Base-by-base conservation (phyloP, 2,888 invertebrate genomes). In the Sceliomorpha sp. region DNA sequence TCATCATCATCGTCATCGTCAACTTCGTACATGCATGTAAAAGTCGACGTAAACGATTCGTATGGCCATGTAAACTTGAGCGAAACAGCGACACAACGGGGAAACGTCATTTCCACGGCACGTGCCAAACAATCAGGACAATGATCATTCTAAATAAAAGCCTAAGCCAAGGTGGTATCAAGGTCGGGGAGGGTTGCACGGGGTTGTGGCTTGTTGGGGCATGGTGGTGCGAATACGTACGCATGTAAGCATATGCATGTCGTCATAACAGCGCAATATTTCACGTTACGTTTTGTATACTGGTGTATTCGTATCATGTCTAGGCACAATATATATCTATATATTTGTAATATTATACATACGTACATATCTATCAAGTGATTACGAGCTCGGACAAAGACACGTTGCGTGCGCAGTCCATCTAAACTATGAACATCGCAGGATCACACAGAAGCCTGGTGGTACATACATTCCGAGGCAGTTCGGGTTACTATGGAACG, bases 391-490 rank as follows among this genome's bases (percentile, higher is more conserved):
- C 26, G 36, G 26, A 47, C 42, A 48, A 69, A 63, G 53, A 63
- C 68, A 69, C 63, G 53, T 69, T 69, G 63, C 63, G 69, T 63
- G 63, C 53, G 58, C 58, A 59, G 53, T 69, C 53, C 53, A 70
- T 69, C 60, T 74, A 73, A 36, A 53, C 70, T 72, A 75, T 72
- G 42, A 72, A n/a, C 71, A 76, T 67, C 70, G 71, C 71, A 70
- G 66, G 70, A 53, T 67, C 47, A 74, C 71, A 73, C 66, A 72
- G 58, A 72, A 74, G 72, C 70, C 73, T 72, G 48, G 55, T 48
- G 72, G 55, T 48, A 73, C 63, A 63, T 55, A 55, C 39, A 63
- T 20, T 20, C 20, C 20, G 14, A 63, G 40, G 40, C 24, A 31
- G 12, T 59, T 59, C 7, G 20, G 24, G 39, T 44, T 45, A 27